Base-by-base conservation (phyloP, 2,888 invertebrate genomes). In the Loripinus fragilis region DNA sequence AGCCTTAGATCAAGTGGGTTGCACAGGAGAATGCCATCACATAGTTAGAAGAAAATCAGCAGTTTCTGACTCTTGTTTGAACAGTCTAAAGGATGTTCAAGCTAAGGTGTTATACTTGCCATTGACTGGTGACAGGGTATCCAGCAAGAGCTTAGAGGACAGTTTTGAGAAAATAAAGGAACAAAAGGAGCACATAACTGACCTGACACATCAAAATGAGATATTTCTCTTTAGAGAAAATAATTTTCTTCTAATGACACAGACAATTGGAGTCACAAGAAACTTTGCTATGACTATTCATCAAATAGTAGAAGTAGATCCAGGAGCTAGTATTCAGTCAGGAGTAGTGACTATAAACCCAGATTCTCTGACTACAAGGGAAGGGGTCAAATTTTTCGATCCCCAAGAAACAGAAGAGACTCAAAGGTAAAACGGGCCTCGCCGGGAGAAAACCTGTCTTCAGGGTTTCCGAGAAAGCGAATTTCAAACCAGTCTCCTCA, bases 21-120 rank as follows among this genome's bases (percentile, higher is more conserved):
- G 81, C n/a, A 33, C 76, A 2, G 78, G 81, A 8, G 85, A 76
- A 38, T 81, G 80, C 73, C 78, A 81, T 65, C 81, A 81, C 64
- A 23, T 75, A 0, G 66, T 78, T 15, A 60, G 74, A 8, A 75
- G 76, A 35, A 81, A 81, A 71, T 71, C 78, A 8, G 73, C 78
- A 25, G 69, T 55, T 42, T 42, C 77, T 28, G 83, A 83, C 41
- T 25, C 78, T 3, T 74, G 78, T 42, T 45, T 76, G 17, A 52
- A 68, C n/a, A 55, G 48, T 7, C 28, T 80, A 23, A 76, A 76
- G 38, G 74, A 80, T 28, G 38, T 80, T 2, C 75, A 71, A 23
- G n/a, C n/a, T n/a, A n/a, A n/a, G n/a, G 71, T 81, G 3, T n/a
- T 75, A 20, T 68, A 66, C 50, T 66, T 79, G 48, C 77, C 72